Base-by-base conservation (phyloP, 2,797 vertebrate species). In the Hippoglossus hippoglossus region DNA sequence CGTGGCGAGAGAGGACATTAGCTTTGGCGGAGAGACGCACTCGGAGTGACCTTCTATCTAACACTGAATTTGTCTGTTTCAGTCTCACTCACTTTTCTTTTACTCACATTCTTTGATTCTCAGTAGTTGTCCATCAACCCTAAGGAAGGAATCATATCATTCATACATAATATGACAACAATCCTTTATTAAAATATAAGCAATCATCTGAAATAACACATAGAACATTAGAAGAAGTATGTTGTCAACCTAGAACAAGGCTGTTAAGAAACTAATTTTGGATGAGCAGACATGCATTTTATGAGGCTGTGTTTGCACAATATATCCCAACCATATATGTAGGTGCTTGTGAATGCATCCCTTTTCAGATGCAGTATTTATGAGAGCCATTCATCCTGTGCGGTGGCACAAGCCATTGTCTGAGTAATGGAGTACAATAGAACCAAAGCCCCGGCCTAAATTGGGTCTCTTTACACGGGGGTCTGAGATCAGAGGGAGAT, bases 401-500 rank as follows among this genome's bases (percentile, higher is more conserved):
- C 55, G 49, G 47, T 64, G 51, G 54, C 60, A 71, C 65, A 52
- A 51, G 39, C 28, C 67, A 24, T 67, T 71, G 78, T 84, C 71
- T 73, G 36, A 75, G 57, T 71, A 49, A 36, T 51, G 50, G 62
- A 60, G 65, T n/a, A 70, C 78, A 79, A 60, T 63, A 66, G 62
- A 53, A 64, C 83, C 63, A 24, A 59, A 62, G 67, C 65, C 34
- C 57, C 10, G 62, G n/a, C 36, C 39, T 53, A 26, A 78, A 77
- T 70, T 71, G 56, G 87, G 70, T 74, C 53, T 66, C 67, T 82
- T 82, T 80, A 67, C 62, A 61, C 62, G 56, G 16, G 52, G 9
- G 56, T 8, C 34, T 57, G 54, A 75, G 81, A 91, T 88, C 82
- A 81, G 66, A 73, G 21, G 57, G 67, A 88, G 83, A 87, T 89